Conservation (phyloP, 2,888 invertebrate genomes). For the Mesopsocus fuscifrons region DNA sequence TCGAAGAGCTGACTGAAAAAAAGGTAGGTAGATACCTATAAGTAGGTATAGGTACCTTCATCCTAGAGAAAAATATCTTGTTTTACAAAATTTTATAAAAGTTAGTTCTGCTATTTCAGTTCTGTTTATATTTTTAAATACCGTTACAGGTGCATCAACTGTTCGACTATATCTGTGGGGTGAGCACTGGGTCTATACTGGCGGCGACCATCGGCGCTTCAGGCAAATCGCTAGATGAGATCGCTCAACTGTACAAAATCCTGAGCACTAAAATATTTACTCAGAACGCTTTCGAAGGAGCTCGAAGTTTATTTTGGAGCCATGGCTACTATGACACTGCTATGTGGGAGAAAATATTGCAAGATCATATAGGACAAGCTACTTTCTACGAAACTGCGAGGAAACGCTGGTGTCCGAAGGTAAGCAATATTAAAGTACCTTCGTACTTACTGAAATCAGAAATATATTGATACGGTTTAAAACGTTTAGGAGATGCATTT, state of each 20-base stretch:
- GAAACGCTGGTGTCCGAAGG: slow-evolving; percentile 35
- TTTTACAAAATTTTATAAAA: no score
- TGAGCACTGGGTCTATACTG: slow-evolving; percentile 68
- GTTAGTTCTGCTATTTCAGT: no score
- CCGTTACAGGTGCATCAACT: slow-evolving; percentile 45
- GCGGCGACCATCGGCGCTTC: slow-evolving; percentile 49
- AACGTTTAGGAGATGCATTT: no score
- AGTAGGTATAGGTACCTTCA: no score
- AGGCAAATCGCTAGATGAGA: slow-evolving; percentile 35
- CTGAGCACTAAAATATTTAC: slow-evolving; percentile 44
- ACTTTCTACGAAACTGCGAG: slow-evolving; percentile 38
- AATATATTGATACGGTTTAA: slow-evolving; percentile 5
- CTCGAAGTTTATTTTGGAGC: slow-evolving; percentile 58
- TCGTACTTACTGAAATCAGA: slow-evolving; percentile 2
- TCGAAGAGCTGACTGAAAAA: slow-evolving; percentile 51
- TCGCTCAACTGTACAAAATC: slow-evolving; percentile 37
- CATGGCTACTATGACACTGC: slow-evolving; percentile 79
- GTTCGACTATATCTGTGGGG: slow-evolving; percentile 76
- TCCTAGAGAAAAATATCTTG: no score
- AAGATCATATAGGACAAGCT: slow-evolving; percentile 39
- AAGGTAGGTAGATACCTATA: no score
- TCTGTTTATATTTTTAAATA: no score
- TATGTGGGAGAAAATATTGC: slow-evolving; percentile 59
- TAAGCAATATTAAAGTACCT: slow-evolving; percentile 18
- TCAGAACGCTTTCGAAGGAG: slow-evolving; percentile 43